Conservation (phyloP, 2,888 invertebrate species). For the Deilephila elpenor region DNA sequence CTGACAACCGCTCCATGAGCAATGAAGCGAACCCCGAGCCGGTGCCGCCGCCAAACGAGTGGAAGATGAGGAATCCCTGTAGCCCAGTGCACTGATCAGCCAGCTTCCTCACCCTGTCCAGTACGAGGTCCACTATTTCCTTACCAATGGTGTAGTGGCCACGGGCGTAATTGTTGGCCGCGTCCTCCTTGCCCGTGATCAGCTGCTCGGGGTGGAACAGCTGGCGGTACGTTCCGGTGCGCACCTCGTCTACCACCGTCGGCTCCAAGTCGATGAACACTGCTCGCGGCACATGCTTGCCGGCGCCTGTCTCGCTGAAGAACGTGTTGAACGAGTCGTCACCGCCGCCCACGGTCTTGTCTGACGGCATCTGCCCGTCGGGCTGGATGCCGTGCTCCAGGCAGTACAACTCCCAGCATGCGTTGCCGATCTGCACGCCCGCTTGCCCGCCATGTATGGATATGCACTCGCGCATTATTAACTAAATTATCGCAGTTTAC, state of each 20-base stretch:
- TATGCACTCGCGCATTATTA: constrained; percentile 79
- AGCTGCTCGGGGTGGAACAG: constrained; percentile 98
- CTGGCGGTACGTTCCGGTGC: constrained; percentile 97
- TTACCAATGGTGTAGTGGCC: constrained; percentile 98
- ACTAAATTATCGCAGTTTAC: constrained; percentile 48
- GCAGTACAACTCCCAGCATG: constrained; percentile 94
- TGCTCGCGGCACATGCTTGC: constrained; percentile 97
- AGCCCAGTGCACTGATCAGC: constrained; percentile 96
- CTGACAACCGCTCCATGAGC: constrained; percentile 97
- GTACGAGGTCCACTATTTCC: constrained; percentile 95
- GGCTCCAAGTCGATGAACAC: constrained; percentile 98
- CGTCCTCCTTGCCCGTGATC: constrained; percentile 98
- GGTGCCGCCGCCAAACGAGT: constrained; percentile 96
- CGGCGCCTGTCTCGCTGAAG: constrained; percentile 97
- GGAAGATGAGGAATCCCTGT: constrained; percentile 97
- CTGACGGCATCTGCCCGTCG: constrained; percentile 94
- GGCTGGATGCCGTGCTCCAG: constrained; percentile 93
- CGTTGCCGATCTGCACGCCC: constrained; percentile 94
- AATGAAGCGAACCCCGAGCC: constrained; percentile 97
- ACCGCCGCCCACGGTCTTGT: constrained; percentile 91
- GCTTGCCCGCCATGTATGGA: constrained; percentile 79
- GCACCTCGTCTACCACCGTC: constrained; percentile 96
- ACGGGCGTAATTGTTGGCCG: constrained; percentile 98
- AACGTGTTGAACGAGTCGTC: constrained; percentile 98
- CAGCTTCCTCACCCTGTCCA: constrained; percentile 93